Base-by-base conservation (phyloP, 1,140 invertebrate species). In the Bombus sylvicola region DNA sequence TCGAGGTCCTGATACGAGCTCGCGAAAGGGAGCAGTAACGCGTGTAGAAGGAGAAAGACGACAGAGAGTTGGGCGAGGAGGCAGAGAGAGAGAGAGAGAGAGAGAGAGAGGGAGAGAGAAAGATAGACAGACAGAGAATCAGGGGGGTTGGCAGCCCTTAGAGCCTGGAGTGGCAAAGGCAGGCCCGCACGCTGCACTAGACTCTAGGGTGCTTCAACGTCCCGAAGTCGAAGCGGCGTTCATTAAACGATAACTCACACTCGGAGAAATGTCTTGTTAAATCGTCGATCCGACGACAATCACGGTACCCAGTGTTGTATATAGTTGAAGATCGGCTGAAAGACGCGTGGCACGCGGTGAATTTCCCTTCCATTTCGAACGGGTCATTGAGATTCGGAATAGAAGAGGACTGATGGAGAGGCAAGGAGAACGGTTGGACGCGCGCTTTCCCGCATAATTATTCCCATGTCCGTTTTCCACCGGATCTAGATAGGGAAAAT, bases 201-300 rank as follows among this genome's bases (percentile, higher is more conserved):
- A 93, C 88, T 94, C 90, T 93, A 94, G 93, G 86, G 92, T 88
- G 85, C 92, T 93, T 83, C 72, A 93, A 73, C 90, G 84, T 83
- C 88, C 90, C 91, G 73, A 88, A 92, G 87, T 90, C 87, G 89
- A 91, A 92, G 91, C 90, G 90, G 88, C 88, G 89, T 94, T 94
- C 93, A 93, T 95, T 94, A 94, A 94, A 93, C 90, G 90, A 92
- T 94, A 94, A 94, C 91, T 94, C 92, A 88, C 88, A 90, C 90
- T 91, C 87, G 74, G 81, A 91, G 89, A 90, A 88, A 90, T 81
- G 81, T 91, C 89, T 90, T 88, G 89, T 90, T 90, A 90, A 90
- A 90, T 88, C 85, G 90, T 91, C 90, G 89, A 90, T 91, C 87
- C 79, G 79, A 43, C 75, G 86, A 90, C 89, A 90, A 90, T 90